Base-by-base conservation (phyloP, 2,888 invertebrate genomes). In the Ophonus ardosiacus region DNA sequence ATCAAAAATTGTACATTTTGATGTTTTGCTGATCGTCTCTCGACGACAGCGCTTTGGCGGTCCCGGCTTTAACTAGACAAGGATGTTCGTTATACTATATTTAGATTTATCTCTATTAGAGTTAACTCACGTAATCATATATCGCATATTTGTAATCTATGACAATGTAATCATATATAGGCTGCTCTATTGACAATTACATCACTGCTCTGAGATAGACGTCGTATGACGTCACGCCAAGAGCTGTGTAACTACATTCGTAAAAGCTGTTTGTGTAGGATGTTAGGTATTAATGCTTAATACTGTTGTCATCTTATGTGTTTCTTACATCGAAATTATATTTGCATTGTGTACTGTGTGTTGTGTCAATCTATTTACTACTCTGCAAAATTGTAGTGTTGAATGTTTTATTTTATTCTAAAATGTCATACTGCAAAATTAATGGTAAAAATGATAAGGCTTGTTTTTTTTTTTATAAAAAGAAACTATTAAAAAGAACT, bases 1-100 rank as follows among this genome's bases (percentile, higher is more conserved):
- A 63, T 78, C 21, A 84, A 84, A 83, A 71, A 78, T 21, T 56
- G 40, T 51, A 84, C 63, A 76, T 74, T 59, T 84, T 78, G 78
- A 84, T 84, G 84, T 84, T 83, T 78, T 71, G 84, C 84, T 84
- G 63, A 18, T 76, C 83, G 83, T 83, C 43, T 7, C 5, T 40
- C 18, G 56, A 84, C 84, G 86, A 81, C 86, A 86, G 84, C 84
- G 81, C 81, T 84, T 81, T 84, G 79, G 86, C 81, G 86, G 86
- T 86, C 84, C 76, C 84, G 80, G 86, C 86, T 86, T 86, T 86
- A 86, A 86, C 76, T 86, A 86, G 86, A 82, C 84, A 84, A 84
- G 84, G 78, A 78, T 84, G 65, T 83, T 61, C 76, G 83, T 83
- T 65, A 65, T 57, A 68, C 56, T 82, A 63, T 81, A 43, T 43